These are phyloP conservation scores for Uria lomvia DNA, from an alignment of 2,113 vertebrate species.

Conservation along the genomic window DNA sequence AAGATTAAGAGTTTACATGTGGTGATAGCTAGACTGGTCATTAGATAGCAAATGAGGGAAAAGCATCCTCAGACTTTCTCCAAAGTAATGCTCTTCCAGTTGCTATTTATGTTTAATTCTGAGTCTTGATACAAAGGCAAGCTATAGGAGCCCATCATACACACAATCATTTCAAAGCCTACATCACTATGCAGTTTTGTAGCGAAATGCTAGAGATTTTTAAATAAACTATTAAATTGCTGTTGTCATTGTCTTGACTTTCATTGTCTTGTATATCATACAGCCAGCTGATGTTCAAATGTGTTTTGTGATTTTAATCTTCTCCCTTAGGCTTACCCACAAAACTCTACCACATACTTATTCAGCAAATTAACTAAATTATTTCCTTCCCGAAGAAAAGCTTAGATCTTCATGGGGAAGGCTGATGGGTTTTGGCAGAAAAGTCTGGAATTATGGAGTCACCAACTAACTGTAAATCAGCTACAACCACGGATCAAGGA, in stretches of 20 bases:
- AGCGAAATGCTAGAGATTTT: neutral
- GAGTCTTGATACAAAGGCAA: neutral
- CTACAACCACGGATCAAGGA: neutral
- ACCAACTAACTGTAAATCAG: constrained; percentile 31
- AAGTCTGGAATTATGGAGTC: constrained; percentile 41
- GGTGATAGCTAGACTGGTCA: neutral
- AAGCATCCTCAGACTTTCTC: neutral
- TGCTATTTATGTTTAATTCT: neutral
- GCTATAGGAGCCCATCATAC: neutral
- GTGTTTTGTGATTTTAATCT: constrained; percentile 49
- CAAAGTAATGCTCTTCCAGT: neutral
- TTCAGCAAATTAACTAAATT: constrained; percentile 65
- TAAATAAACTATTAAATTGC: constrained; percentile 11
- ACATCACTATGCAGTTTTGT: neutral
- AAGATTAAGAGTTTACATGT: neutral
- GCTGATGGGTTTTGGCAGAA: constrained; percentile 44
- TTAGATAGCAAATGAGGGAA: neutral
- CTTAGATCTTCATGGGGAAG: constrained; percentile 49
- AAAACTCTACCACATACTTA: constrained; percentile 56
- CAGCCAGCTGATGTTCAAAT: constrained; percentile 27
- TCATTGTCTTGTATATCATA: constrained; percentile 25
- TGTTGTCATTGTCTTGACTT: constrained; percentile 29
- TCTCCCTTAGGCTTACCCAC: constrained; percentile 57
- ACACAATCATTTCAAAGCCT: neutral
- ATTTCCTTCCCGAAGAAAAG: constrained; percentile 50